Conservation (phyloP, 2,797 vertebrate species). For the Notolepis coatsorum region DNA sequence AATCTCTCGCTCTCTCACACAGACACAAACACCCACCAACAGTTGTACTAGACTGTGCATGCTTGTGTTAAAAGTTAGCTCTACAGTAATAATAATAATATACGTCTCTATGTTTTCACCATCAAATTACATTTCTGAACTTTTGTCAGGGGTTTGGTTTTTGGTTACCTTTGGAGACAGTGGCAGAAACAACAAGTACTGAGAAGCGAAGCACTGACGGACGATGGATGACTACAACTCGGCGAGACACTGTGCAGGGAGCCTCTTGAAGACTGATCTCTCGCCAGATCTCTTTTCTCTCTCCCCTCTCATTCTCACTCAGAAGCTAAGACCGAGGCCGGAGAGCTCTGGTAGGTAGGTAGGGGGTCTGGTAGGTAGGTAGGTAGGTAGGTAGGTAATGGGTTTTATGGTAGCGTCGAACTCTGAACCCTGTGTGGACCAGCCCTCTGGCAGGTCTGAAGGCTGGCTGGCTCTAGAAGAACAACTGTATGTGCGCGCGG, state of each 20-base stretch:
- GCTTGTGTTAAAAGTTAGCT: slow-evolving; percentile 67
- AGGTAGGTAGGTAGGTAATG: slow-evolving; percentile 73
- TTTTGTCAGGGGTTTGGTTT: slow-evolving; percentile 74
- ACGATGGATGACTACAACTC: slow-evolving; percentile 83
- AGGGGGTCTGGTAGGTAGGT: slow-evolving; percentile 62
- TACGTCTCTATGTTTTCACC: slow-evolving; percentile 69
- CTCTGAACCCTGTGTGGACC: slow-evolving; percentile 77
- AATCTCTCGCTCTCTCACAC: slow-evolving; percentile 29
- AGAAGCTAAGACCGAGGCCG: slow-evolving; percentile 85
- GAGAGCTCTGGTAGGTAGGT: slow-evolving; percentile 78
- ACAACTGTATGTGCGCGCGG: slow-evolving; percentile 79
- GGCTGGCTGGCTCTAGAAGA: slow-evolving; percentile 76
- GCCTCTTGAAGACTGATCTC: slow-evolving; percentile 87
- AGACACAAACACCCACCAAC: slow-evolving; percentile 41
- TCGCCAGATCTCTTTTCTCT: slow-evolving; percentile 78
- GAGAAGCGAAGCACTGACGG: slow-evolving; percentile 84
- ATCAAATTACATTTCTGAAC: slow-evolving; percentile 63
- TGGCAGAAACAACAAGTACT: slow-evolving; percentile 88
- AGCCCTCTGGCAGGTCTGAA: slow-evolving; percentile 78
- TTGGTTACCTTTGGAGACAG: slow-evolving; percentile 87
- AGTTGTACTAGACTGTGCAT: slow-evolving; percentile 50
- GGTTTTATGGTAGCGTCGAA: slow-evolving; percentile 65
- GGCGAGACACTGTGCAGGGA: slow-evolving; percentile 82
- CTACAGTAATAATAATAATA: slow-evolving; percentile 22
- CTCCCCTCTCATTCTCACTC: slow-evolving; percentile 72